Base-by-base conservation (phyloP, 2,797 vertebrate genomes). In the Bradypodion pumilum region DNA sequence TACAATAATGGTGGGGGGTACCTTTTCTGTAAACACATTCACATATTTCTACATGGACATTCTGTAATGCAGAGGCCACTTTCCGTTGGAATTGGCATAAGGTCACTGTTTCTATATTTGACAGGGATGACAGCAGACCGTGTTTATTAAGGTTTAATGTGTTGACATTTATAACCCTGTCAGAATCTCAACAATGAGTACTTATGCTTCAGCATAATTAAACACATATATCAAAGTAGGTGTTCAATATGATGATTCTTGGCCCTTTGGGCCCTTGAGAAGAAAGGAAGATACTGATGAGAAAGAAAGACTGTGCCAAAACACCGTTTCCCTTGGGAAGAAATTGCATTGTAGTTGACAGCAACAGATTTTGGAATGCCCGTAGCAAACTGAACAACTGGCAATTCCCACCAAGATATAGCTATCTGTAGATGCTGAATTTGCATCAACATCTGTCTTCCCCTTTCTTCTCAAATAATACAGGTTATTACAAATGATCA, bases 361-460 rank as follows among this genome's bases (percentile, higher is more conserved):
- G 84, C 83, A 87, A 86, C 84, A 68, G 85, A 87, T 86, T 49
- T 0, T 1, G 81, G 86, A 89, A 87, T 85, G 63, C 78, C 83
- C 0, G 1, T 46, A 35, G 62, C 87, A 86, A 52, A 73, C 82
- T 87, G 74, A 0, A 23, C 89, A 92, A 78, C 88, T 86, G 85
- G 86, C 27, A 79, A 56, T 85, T 80, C 37, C 16, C 82, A 85
- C 85, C 86, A 66, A 86, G 80, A 89, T 88, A 82, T 86, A 89
- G 70, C 85, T 85, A 78, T 56, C 4, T 79, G 62, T 79, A 73
- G 78, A 80, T 63, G 15, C 10, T 66, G 56, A 35, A 4, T 35
- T 56, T 44, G 59, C 27, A 74, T 74, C n/a, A 82, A 87, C 75
- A 82, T 84, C 88, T 87, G 88, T 0, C 0, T 76, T 85, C 76